These are phyloP conservation scores for Merops nubicus DNA, from an alignment of 2,113 vertebrate genomes.

Conservation along the genomic window DNA sequence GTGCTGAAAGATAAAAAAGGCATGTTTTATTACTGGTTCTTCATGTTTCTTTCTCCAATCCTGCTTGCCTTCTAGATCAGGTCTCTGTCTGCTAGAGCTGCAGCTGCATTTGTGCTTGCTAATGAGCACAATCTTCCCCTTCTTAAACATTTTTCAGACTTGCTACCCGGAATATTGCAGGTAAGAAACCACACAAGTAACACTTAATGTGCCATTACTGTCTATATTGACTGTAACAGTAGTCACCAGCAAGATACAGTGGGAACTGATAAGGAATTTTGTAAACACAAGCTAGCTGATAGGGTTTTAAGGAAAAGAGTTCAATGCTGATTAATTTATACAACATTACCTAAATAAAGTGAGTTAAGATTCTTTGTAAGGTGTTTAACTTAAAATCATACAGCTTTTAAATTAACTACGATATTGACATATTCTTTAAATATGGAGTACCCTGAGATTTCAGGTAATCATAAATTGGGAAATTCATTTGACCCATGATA, in stretches of 20 bases:
- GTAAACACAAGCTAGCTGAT: background rate
- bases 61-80: slow-evolving; percentile 83
- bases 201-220: background rate
- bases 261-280: background rate
- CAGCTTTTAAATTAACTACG: background rate
- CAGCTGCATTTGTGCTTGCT: slow-evolving; percentile 93
- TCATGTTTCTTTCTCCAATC: background rate
- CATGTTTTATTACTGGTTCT: background rate
- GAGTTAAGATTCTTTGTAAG: background rate
- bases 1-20: background rate
- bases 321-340: background rate
- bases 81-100: slow-evolving; percentile 90
- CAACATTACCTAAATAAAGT: background rate
- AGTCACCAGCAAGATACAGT: background rate
- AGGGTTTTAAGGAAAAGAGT: background rate
- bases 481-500: background rate
- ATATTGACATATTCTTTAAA: background rate
- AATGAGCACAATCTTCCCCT: slow-evolving; percentile 92
- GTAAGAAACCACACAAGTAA: slow-evolving; percentile 69
- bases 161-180: slow-evolving; percentile 94
- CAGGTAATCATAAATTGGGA: background rate
- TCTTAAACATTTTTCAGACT: slow-evolving; percentile 95
- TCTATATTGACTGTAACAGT: background rate
- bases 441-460: background rate
- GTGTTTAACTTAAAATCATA: background rate